Percentiles rank a stretch among this genome's conserved stretches.
These are phyloP conservation scores for Crenichthys baileyi DNA, from an alignment of 2,797 vertebrate genomes.

Conservation along the genomic window DNA sequence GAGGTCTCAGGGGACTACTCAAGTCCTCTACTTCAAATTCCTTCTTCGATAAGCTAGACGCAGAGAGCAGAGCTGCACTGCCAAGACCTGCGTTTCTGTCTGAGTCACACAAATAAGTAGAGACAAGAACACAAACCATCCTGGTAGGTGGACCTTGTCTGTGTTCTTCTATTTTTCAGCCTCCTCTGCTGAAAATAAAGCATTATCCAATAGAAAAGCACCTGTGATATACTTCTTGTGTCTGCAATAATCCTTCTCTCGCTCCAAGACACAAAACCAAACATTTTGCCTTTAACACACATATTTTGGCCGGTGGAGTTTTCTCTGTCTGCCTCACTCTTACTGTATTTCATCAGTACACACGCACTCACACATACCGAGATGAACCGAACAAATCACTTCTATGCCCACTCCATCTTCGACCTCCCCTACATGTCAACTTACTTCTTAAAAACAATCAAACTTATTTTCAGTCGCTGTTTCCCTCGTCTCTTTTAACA, in stretches of 20 bases:
- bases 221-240: slow-evolving; percentile 16
- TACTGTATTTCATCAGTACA: slow-evolving; percentile 29
- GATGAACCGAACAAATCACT: slow-evolving; percentile 46
- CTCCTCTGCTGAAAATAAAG: slow-evolving; percentile 19
- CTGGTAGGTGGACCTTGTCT: slow-evolving; percentile 9
- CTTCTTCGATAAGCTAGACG: slow-evolving; percentile 88
- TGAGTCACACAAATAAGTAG: slow-evolving; percentile 29
- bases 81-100: slow-evolving; percentile 58
- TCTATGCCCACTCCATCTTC: slow-evolving; percentile 44
- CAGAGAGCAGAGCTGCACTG: slow-evolving; percentile 76
- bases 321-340: slow-evolving; percentile 28
- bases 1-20: slow-evolving; percentile 89
- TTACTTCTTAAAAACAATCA: slow-evolving; percentile 56
- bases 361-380: slow-evolving; percentile 16
- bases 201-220: slow-evolving; percentile 14
- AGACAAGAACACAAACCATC: slow-evolving; percentile 41
- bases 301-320: slow-evolving; percentile 57
- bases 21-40: slow-evolving; percentile 92
- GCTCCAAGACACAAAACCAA: slow-evolving; percentile 35
- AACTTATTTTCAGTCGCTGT: slow-evolving; percentile 53
- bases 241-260: slow-evolving; percentile 16
- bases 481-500: slow-evolving; percentile 47
- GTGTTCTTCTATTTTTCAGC: slow-evolving; percentile 4
- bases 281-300: slow-evolving; percentile 48
- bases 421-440: slow-evolving; percentile 36